Conservation (phyloP, 2,888 invertebrate species). For the Orthosia gracilis region DNA sequence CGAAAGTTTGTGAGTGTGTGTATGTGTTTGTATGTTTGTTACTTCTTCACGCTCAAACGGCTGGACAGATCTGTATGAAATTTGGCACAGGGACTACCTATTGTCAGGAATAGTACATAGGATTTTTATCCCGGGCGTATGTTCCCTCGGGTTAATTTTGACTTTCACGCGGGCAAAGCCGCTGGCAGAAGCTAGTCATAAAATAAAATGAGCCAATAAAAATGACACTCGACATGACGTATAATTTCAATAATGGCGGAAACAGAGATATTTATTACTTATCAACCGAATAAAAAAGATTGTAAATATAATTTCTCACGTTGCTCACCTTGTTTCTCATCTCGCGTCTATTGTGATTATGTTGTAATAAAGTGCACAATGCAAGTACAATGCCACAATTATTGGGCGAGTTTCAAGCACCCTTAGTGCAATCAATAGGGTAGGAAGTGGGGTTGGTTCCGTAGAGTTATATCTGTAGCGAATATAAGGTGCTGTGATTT, state of each 20-base stretch:
- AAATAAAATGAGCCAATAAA: too few species aligned
- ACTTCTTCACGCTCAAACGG: too few species aligned
- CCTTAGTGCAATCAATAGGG: conserved; percentile 42
- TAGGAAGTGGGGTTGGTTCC: conserved; percentile 35
- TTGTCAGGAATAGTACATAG: too few species aligned
- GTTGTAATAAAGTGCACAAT: conserved; percentile 52
- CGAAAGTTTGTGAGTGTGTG: too few species aligned
- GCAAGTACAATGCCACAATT: conserved; percentile 60
- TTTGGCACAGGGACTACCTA: too few species aligned
- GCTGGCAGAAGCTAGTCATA: too few species aligned
- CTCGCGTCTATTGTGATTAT: conserved; percentile 15
- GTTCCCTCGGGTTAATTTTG: too few species aligned
- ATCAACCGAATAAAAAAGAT: conserved; percentile 12
- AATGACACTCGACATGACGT: too few species aligned
- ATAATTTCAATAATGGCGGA: background rate
- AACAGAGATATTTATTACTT: background rate
- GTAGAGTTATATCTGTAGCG: conserved; percentile 16
- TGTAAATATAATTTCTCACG: conserved; percentile 36
- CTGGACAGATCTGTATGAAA: too few species aligned
- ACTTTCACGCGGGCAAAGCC: too few species aligned
- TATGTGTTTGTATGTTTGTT: too few species aligned
- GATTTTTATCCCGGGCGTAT: too few species aligned
- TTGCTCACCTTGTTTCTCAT: conserved; percentile 10
- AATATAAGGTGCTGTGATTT: background rate
- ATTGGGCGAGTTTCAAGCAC: conserved; percentile 43